These are phyloP conservation scores for Microtus oregoni DNA, from an alignment of 2,113 vertebrate species.

Conservation along the genomic window DNA sequence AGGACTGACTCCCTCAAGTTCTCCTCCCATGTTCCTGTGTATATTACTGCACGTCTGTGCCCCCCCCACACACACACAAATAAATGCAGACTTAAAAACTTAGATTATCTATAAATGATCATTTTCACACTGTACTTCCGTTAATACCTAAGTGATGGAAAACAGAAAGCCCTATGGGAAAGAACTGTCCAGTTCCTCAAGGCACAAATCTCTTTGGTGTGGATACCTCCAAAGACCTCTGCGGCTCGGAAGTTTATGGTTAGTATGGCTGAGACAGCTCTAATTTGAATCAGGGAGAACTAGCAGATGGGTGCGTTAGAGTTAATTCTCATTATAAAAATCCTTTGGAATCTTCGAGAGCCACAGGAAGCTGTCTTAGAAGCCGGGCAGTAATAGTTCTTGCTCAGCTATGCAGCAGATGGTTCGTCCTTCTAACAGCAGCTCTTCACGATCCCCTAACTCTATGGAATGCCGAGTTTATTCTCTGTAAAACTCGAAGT, in stretches of 20 bases:
- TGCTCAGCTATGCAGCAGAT: slow-evolving; percentile 56
- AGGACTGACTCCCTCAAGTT: neutral
- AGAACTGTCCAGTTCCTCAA: neutral
- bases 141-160: neutral
- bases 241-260: neutral
- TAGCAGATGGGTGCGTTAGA: neutral
- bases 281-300: neutral
- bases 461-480: neutral
- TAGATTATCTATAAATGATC: neutral
- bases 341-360: slow-evolving; percentile 14
- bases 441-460: neutral
- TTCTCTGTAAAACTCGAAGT: slow-evolving; percentile 54
- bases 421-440: slow-evolving; percentile 26
- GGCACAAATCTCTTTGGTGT: accelerated
- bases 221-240: neutral
- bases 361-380: slow-evolving; percentile 36
- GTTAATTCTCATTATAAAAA: slow-evolving; percentile 36
- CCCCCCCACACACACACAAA: too few species aligned
- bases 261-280: neutral
- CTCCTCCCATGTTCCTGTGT: too few species aligned
- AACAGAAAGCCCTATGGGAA: accelerated
- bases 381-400: neutral
- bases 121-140: neutral
- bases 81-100: neutral
- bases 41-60: too few species aligned